Evolutionary conservation across 2,888 invertebrate species (phyloP), one percentile per base, ranked within the genome.

Genomic region (Ophion ellenae): DNA sequence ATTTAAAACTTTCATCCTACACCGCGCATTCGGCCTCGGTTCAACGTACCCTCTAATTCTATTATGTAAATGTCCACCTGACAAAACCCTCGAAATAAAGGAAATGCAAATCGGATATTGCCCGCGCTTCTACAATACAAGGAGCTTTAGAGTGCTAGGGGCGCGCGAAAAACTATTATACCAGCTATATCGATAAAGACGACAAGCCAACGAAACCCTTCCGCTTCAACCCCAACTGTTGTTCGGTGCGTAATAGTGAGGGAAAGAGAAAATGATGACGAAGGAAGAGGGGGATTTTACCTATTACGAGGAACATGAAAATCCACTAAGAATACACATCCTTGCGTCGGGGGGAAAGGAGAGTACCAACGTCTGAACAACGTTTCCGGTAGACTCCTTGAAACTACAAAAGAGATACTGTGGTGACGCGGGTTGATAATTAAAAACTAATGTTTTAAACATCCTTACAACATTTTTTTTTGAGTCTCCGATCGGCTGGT

Each of bases 231-330:
- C 32, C n/a, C 9, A 17, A 20, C 28, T n/a, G 14, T 63, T 32
- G 47, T 47, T 36, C 17, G 7, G 4, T 14, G 40, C 24, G 0
- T 14, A n/a, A 40, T 36, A 40, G 7, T 40, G 57, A 59, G 53
- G 45, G 64, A 36, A 28, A 76, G 32, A 66, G 74, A 57, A 24
- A 75, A 28, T 20, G 70, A 28, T 53, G 20, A 45, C 45, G 67
- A 40, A 10, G 32, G 20, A 63, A 67, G 45, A 45, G 67, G 1
- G 20, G 45, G 28, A 81, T 47, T 81, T 63, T 17, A 40, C 53
- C 70, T 32, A 70, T 40, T 81, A 24, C n/a, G 57, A 81, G 81
- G 63, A 81, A 88, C 87, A 87, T 81, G 87, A 76, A 88, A 88
- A 88, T 77, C 87, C 87, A 88, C 87, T 87, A 87, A 71, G 78